phyloP scores from a whole-genome alignment of 2,888 invertebrate genomes.

The Erebia aethiops region DNA sequence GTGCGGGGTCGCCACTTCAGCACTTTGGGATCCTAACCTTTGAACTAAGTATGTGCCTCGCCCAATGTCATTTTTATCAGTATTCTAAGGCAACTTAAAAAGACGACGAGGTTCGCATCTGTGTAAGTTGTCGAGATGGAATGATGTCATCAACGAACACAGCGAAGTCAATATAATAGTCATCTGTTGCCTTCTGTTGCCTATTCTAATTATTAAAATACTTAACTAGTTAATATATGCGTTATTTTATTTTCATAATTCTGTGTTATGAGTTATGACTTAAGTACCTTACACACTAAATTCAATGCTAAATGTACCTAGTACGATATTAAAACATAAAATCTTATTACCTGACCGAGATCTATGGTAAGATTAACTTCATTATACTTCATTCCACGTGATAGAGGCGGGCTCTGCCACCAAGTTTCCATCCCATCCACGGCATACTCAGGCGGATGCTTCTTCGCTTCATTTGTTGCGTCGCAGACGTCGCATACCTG shows the following conservation, averaged over 20 bases:
- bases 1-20: too few relatives aligned
- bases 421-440: constrained; percentile 98
- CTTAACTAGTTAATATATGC: too few relatives aligned
- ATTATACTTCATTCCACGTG: constrained; percentile 97
- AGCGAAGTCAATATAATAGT: neutral
- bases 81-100: too few relatives aligned
- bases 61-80: too few relatives aligned
- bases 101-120: neutral
- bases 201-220: too few relatives aligned
- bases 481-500: constrained; percentile 98
- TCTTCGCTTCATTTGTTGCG: constrained; percentile 87
- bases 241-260: too few relatives aligned
- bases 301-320: too few relatives aligned
- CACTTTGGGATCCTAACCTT: too few relatives aligned
- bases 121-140: neutral
- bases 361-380: constrained; percentile 98
- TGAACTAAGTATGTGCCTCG: too few relatives aligned
- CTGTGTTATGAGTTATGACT: too few relatives aligned
- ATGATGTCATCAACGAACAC: constrained; percentile 12
- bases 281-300: too few relatives aligned
- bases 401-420: constrained; percentile 99
- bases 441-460: constrained; percentile 95
- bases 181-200: too few relatives aligned
- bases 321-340: neutral
- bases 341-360: constrained; percentile 92